phyloP scores from a whole-genome alignment of 2,888 invertebrate genomes.

The Epirrhoe tristata region DNA sequence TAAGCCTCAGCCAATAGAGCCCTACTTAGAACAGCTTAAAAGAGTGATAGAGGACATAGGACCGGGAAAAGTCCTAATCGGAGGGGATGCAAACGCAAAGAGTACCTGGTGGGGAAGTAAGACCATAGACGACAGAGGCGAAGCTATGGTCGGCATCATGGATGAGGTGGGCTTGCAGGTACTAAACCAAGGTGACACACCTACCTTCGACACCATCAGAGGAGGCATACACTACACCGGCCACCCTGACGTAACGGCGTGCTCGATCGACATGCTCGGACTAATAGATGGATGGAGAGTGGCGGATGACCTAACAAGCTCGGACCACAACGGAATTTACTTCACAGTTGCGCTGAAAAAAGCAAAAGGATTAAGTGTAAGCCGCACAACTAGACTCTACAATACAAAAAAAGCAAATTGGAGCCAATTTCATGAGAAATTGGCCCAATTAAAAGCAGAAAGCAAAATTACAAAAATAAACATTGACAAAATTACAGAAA shows the following conservation, averaged over 20 bases:
- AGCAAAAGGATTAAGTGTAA: not conserved
- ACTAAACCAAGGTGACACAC: not conserved
- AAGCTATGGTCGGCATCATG: not conserved
- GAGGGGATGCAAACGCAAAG: slow-evolving; percentile 6
- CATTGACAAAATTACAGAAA: not conserved
- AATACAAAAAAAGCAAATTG: slow-evolving; percentile 1
- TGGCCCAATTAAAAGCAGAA: slow-evolving; percentile 14
- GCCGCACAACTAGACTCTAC: not conserved
- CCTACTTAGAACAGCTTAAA: not conserved
- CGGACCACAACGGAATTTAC: not conserved
- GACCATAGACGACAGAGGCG: not conserved
- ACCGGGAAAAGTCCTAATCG: not conserved
- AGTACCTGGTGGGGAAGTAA: not conserved
- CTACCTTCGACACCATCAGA: slow-evolving; percentile 3
- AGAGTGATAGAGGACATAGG: not conserved
- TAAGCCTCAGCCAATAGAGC: not conserved
- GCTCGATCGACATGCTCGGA: not conserved
- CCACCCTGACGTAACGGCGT: not conserved
- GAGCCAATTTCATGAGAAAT: slow-evolving; percentile 13
- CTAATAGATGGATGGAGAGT: not conserved
- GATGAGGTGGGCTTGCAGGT: slow-evolving; percentile 2
- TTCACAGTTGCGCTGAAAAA: not conserved
- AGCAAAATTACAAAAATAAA: not conserved
- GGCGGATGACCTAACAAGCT: not conserved
- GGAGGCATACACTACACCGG: not conserved